Evolutionary conservation across 2,888 invertebrate species (phyloP).

Genomic region (Brenthis ino): DNA sequence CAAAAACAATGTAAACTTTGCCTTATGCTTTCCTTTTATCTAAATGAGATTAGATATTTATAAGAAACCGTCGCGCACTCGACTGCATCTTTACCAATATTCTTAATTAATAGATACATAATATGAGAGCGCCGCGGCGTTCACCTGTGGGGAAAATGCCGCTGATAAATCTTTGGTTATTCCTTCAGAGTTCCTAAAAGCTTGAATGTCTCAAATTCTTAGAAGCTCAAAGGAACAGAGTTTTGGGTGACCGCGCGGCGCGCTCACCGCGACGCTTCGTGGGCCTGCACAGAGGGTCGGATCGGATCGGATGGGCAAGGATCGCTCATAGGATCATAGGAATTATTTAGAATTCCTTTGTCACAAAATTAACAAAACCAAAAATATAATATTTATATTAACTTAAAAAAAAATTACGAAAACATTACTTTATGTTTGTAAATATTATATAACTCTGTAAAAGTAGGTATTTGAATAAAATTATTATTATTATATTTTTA

Average conservation of each 20-base stretch:
- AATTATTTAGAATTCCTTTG: background rate
- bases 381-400: background rate
- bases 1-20: background rate
- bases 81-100: background rate
- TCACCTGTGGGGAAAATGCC: background rate
- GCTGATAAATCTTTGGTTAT: background rate
- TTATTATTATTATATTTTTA: no score
- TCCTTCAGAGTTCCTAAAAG: constrained; percentile 6
- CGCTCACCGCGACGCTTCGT: constrained; percentile 62
- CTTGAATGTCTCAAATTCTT: background rate
- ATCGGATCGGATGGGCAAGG: background rate
- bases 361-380: background rate
- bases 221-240: constrained; percentile 3
- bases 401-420: background rate
- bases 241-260: constrained; percentile 36
- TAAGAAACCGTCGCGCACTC: background rate
- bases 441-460: no score
- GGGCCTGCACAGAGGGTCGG: constrained; percentile 64
- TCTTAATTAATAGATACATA: background rate
- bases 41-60: constrained; percentile 13
- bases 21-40: constrained; percentile 2
- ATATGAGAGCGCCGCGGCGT: background rate
- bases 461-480: no score
- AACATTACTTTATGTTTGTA: background rate
- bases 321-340: background rate